These are phyloP conservation scores for Sinohyriopsis cumingii DNA, from an alignment of 2,888 invertebrate genomes.

Conservation along the genomic window DNA sequence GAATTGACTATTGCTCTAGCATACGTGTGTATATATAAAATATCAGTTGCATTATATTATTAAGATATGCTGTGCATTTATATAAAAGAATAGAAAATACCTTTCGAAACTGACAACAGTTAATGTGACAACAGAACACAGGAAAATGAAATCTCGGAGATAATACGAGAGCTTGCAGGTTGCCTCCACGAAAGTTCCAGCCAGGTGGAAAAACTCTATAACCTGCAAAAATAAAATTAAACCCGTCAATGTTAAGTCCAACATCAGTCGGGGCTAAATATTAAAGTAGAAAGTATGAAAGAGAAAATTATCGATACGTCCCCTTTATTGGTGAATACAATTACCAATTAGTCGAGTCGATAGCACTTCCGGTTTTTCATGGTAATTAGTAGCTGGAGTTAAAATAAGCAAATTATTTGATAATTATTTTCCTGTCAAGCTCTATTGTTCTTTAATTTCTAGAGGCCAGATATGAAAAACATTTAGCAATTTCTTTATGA, in stretches of 20 bases:
- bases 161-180: conserved; percentile 37
- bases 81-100: conserved; percentile 11
- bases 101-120: conserved; percentile 45
- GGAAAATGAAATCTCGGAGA: conserved; percentile 32
- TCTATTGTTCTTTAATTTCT: no score
- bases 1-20: no score
- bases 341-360: not conserved
- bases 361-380: no score
- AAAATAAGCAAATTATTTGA: no score
- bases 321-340: not conserved
- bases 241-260: not conserved
- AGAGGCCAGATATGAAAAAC: no score
- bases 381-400: no score
- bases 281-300: not conserved
- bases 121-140: conserved; percentile 36
- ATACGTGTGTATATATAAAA: not conserved
- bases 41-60: not conserved
- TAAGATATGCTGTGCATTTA: not conserved
- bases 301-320: not conserved
- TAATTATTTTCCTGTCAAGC: no score
- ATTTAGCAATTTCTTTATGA: no score
- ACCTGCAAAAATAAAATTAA: conserved; percentile 17
- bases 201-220: conserved; percentile 30
- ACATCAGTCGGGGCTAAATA: not conserved
- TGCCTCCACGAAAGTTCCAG: conserved; percentile 18